phyloP scores from a whole-genome alignment of 2,113 vertebrate species.

The Mungos mungo region DNA sequence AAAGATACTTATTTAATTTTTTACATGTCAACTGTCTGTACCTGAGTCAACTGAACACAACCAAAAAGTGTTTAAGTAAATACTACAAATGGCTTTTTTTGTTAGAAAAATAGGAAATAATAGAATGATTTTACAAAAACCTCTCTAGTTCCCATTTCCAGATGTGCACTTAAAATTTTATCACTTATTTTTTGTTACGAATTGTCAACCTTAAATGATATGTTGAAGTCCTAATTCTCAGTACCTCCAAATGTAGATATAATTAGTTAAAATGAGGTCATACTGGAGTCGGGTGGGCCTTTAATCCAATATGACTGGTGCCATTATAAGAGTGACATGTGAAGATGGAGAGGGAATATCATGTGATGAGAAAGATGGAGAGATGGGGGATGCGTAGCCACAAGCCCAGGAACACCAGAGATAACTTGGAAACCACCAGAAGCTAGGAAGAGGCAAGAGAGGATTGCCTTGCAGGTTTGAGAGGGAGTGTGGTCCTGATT shows the following conservation, averaged over 20 bases:
- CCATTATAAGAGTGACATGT: neutral
- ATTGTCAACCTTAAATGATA: neutral
- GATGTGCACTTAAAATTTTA: neutral
- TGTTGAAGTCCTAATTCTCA: neutral
- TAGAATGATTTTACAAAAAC: neutral
- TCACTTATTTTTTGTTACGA: neutral
- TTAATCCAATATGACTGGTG: neutral
- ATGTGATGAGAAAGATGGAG: neutral
- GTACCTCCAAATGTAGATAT: neutral
- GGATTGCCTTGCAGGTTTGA: neutral
- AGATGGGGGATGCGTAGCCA: rapidly evolving
- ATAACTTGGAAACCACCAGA: neutral
- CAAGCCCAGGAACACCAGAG: neutral
- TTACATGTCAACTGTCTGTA: neutral
- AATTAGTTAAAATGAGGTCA: neutral
- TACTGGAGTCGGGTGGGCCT: too few species aligned
- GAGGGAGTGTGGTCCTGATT: neutral
- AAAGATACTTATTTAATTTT: neutral
- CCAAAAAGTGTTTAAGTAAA: neutral
- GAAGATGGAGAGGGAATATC: neutral
- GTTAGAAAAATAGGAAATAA: neutral
- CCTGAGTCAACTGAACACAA: neutral
- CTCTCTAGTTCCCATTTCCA: neutral
- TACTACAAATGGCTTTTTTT: neutral
- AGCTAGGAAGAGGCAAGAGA: neutral